Evolutionary conservation across 1,140 invertebrate genomes (phyloP), one percentile per base, ranked within the genome.

Genomic region (Zaprionus camerounensis): DNA sequence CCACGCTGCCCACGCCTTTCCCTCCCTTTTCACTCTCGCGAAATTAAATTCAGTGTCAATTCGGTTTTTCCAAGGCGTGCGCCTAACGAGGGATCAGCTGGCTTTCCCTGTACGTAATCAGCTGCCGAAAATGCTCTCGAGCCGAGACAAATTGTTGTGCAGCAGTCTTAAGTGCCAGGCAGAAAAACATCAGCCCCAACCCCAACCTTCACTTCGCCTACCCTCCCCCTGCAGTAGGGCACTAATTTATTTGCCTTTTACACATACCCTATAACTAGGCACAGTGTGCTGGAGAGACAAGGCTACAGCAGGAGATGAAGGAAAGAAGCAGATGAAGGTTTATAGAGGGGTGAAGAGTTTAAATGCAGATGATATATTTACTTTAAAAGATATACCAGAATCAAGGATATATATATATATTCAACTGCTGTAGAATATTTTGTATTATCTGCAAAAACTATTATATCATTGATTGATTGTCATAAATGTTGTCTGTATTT

Each of bases 31-130:
- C 36, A 36, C 41, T 3, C 67, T 71, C 64, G 78, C 71, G 71
- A 80, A 87, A 87, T 87, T 83, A 87, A 87, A 88, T 87, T 88
- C 84, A 88, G 78, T 87, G 84, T 87, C 84, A 84, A 87, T 88
- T 88, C 71, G 81, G 65, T 44, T 68, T 66, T 64, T 64, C 28
- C 67, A 71, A 63, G 67, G 41, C 72, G 41, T 71, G 70, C 63
- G 73, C 56, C 83, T 84, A 84, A 81, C 82, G 82, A 76, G 69
- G 63, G 56, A 72, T 72, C 74, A 72, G 49, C 63, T 64, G 59
- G 66, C 38, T 36, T 49, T 41, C 38, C 41, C 62, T 49, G 58
- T 61, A 31, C 56, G 65, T 70, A 79, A 75, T 76, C 70, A 73
- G 80, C 56, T 59, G 70, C 70, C 80, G 24, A 70, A 71, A 58